These are phyloP conservation scores for Origma solitaria DNA, from an alignment of 2,113 vertebrate species.

Conservation along the genomic window DNA sequence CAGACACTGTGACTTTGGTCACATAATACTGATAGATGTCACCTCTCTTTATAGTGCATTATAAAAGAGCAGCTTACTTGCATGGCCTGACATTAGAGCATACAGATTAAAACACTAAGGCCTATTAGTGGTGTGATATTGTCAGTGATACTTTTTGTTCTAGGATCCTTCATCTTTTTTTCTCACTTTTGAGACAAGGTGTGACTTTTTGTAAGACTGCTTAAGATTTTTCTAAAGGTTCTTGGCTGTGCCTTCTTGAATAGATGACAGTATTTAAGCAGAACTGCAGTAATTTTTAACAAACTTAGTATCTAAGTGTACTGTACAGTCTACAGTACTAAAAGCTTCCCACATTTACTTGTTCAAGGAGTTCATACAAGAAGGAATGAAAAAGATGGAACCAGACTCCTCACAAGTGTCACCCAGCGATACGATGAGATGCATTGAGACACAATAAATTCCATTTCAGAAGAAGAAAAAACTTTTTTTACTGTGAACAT, in stretches of 20 bases:
- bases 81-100: neutral
- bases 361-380: neutral
- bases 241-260: neutral
- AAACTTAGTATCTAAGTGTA: neutral
- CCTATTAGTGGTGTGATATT: neutral
- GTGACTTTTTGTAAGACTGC: neutral
- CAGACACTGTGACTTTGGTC: neutral
- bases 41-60: neutral
- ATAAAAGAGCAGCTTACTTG: neutral
- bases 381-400: neutral
- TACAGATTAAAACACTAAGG: neutral
- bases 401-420: neutral
- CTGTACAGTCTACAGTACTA: neutral
- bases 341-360: neutral
- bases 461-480: neutral
- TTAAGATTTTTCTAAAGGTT: neutral
- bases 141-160: neutral
- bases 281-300: neutral
- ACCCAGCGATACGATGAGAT: neutral
- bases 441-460: neutral
- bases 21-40: neutral
- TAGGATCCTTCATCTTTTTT: neutral
- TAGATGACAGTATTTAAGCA: neutral
- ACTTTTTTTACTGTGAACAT: fast-evolving
- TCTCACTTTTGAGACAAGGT: neutral